These are phyloP conservation scores for Caenorhabditis virilis DNA, from an alignment of 2,888 invertebrate genomes.

Conservation along the genomic window DNA sequence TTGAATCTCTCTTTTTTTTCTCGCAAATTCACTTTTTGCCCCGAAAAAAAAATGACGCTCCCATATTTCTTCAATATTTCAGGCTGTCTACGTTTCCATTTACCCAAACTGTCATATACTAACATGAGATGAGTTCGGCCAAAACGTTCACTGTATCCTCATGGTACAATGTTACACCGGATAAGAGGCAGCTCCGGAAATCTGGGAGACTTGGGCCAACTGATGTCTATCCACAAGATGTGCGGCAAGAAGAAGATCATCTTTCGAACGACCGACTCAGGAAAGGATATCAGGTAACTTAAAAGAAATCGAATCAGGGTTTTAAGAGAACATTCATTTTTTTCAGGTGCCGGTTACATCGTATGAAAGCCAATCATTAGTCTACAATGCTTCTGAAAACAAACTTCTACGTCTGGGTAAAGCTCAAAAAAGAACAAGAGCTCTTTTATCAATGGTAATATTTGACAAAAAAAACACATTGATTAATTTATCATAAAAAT, in stretches of 20 bases:
- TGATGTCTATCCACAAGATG: conserved; percentile 61
- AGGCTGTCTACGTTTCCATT: background rate
- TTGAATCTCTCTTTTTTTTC: no score
- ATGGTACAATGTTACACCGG: conserved; percentile 19
- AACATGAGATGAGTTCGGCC: background rate
- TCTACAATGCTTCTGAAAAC: conserved; percentile 45
- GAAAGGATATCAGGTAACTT: conserved; percentile 48
- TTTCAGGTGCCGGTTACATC: conserved; percentile 39
- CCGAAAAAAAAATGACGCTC: no score
- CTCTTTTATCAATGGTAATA: conserved; percentile 25
- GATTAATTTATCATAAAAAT: background rate
- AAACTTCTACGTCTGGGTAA: conserved; percentile 14
- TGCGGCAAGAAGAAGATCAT: conserved; percentile 58
- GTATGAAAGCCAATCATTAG: conserved; percentile 56
- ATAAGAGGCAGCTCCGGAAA: conserved; percentile 21
- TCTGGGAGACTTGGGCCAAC: conserved; percentile 34
- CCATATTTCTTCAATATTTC: no score
- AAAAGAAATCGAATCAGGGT: conserved; percentile 7
- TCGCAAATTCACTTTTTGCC: no score
- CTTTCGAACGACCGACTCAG: conserved; percentile 49
- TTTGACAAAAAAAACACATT: background rate
- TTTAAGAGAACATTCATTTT: conserved; percentile 2
- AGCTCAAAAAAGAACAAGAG: conserved; percentile 5
- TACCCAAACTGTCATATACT: background rate
- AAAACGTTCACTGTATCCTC: conserved; percentile 6